A percentile compares a stretch with the other conserved stretches of the same genome.
Evolutionary conservation across 2,797 vertebrate genomes (phyloP).

Genomic region (Sarcoramphus papa): DNA sequence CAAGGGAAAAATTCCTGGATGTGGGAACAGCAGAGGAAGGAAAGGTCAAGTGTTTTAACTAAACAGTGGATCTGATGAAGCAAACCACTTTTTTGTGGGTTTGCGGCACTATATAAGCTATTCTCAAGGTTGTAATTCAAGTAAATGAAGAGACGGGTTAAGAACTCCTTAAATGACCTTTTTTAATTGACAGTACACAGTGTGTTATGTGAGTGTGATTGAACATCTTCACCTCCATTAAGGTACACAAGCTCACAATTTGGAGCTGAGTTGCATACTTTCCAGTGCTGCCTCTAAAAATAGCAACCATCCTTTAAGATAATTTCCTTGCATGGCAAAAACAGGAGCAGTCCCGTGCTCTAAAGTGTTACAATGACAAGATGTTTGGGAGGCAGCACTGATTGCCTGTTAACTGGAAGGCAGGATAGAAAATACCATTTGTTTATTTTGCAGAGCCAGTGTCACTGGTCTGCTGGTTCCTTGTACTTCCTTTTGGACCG

Average conservation of each 20-base stretch:
- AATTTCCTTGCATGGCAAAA: neutral
- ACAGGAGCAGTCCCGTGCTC: neutral
- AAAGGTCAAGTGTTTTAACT: neutral
- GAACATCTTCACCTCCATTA: neutral
- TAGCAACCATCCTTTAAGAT: neutral
- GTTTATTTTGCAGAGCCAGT: neutral
- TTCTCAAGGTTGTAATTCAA: neutral
- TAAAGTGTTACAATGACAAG: neutral
- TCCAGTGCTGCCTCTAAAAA: neutral
- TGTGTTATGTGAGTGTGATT: neutral
- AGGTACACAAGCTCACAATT: neutral
- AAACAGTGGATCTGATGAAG: neutral
- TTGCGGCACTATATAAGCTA: neutral
- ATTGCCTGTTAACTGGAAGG: neutral
- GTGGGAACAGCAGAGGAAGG: neutral
- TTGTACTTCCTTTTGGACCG: neutral
- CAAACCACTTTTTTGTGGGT: neutral
- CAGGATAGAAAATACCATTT: neutral
- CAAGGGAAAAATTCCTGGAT: neutral
- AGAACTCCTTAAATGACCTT: neutral
- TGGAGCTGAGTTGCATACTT: neutral
- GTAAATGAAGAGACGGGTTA: neutral
- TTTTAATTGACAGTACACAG: neutral
- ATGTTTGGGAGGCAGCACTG: neutral
- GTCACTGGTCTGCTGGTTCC: neutral